Evolutionary conservation across 64 coral and sea anemone species (phyloP).

Genomic region (Pocillopora damicornis): DNA sequence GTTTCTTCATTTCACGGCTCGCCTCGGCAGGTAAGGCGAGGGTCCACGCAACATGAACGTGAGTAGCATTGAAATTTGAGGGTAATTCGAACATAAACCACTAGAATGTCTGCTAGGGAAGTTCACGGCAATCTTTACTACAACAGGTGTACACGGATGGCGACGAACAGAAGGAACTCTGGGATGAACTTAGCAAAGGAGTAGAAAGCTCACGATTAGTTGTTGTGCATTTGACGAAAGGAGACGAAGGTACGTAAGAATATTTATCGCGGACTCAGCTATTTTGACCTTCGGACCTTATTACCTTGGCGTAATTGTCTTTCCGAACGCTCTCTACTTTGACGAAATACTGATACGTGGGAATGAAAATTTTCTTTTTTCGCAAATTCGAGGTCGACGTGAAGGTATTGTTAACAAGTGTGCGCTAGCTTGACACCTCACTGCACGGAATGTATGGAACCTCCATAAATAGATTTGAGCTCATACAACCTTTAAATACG

Average conservation of each 20-base stretch:
- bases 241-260: constrained; percentile 10
- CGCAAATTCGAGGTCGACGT: background rate
- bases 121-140: background rate
- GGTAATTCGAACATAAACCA: background rate
- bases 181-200: constrained; percentile 40
- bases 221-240: constrained; percentile 58
- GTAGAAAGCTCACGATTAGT: constrained; percentile 41
- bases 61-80: background rate
- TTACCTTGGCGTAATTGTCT: no score
- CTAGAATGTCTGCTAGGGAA: background rate
- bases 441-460: background rate
- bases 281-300: no score
- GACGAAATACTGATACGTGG: background rate
- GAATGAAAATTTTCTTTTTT: background rate
- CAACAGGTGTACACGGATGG: constrained; percentile 4
- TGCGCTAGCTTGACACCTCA: background rate
- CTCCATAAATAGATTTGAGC: background rate
- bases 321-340: no score
- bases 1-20: background rate
- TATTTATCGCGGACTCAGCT: no score
- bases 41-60: background rate
- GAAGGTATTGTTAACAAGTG: background rate
- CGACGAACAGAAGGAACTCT: constrained; percentile 51
- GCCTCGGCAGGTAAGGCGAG: background rate
- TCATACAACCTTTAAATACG: background rate